Evolutionary conservation across 2,888 invertebrate species (phyloP).

Genomic region (Phengaris arion): DNA sequence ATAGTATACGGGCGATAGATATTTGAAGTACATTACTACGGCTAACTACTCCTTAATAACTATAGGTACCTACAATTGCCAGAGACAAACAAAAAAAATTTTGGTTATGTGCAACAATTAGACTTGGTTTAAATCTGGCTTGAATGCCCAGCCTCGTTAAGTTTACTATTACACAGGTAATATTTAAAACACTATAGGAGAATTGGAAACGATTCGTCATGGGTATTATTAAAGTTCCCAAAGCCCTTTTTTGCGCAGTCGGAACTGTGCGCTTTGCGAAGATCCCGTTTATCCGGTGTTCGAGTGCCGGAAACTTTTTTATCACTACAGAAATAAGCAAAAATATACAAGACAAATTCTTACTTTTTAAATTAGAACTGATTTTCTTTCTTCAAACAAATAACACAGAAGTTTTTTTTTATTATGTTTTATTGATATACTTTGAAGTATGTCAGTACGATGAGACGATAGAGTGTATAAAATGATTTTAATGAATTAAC

Average conservation of each 20-base stretch:
- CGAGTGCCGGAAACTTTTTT: constrained; percentile 59
- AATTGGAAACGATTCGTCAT: not conserved
- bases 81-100: no score
- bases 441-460: not conserved
- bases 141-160: no score
- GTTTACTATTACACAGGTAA: no score
- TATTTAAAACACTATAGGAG: not conserved
- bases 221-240: constrained; percentile 20
- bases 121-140: no score
- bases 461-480: constrained; percentile 16
- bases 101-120: no score
- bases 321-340: not conserved
- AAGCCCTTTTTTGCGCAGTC: constrained; percentile 41
- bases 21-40: not conserved
- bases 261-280: constrained; percentile 51
- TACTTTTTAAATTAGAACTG: not conserved
- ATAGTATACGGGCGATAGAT: not conserved
- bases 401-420: no score
- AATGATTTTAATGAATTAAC: not conserved
- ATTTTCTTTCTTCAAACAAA: not conserved
- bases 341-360: not conserved
- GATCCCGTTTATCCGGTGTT: constrained; percentile 63
- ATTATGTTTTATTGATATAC: no score
- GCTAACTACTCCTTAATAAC: no score
- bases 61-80: no score